phyloP scores from a whole-genome alignment of 1,140 invertebrate species.

The Megathymus violae region DNA sequence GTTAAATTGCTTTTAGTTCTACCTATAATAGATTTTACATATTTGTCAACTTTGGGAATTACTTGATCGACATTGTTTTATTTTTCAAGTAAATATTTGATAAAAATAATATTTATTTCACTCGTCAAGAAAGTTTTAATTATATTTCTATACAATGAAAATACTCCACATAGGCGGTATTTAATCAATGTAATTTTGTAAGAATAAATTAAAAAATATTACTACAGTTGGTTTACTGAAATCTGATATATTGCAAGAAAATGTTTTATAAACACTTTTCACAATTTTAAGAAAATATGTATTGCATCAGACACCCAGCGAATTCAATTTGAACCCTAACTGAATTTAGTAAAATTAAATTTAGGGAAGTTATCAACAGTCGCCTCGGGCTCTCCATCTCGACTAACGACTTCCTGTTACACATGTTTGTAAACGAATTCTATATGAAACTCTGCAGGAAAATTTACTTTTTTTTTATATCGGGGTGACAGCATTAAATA shows the following conservation, averaged over 20 bases:
- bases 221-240: too few relatives aligned
- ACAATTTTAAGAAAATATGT: constrained; percentile 2
- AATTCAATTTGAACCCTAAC: constrained; percentile 24
- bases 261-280: too few relatives aligned
- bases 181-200: too few relatives aligned
- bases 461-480: constrained; percentile 11
- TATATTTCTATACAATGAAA: too few relatives aligned
- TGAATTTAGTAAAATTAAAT: constrained; percentile 39
- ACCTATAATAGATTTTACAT: constrained; percentile 31
- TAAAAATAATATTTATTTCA: neutral
- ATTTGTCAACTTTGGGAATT: constrained; percentile 10
- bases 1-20: constrained; percentile 39
- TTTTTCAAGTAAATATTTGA: neutral
- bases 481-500: neutral
- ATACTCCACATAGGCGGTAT: too few relatives aligned
- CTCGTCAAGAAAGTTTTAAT: too few relatives aligned
- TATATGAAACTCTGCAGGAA: neutral
- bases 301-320: constrained; percentile 13
- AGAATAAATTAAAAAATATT: too few relatives aligned
- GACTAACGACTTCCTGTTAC: constrained; percentile 27
- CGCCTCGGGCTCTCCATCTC: constrained; percentile 24
- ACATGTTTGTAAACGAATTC: constrained; percentile 12
- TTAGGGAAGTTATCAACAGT: constrained; percentile 41
- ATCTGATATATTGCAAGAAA: too few relatives aligned
- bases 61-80: constrained; percentile 1